Base-by-base conservation (phyloP, 2,888 invertebrate genomes). In the Microctonus aethiopoides region DNA sequence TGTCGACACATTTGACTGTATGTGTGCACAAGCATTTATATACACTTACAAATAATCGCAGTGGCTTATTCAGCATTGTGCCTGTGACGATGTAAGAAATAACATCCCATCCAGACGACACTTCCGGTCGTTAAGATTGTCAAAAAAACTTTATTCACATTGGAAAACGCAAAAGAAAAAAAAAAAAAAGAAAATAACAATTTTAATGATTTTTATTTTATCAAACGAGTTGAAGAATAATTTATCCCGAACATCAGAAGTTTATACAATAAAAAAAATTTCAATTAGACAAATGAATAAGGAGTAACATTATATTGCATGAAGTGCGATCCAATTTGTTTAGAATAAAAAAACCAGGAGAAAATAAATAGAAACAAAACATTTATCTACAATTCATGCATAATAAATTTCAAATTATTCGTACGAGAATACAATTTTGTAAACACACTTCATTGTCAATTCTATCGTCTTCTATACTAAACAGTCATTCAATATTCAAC, bases 321-420 rank as follows among this genome's bases (percentile, higher is more conserved):
- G 9, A 26, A 46, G 29, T 34, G 54, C 32, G 57, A 32, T 32
- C 16, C 34, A 64, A 64, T 64, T 52, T 34, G 34, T 2, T 54
- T 13, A 64, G 54, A 26, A 64, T 54, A 54, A 52, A 54, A 64
- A n/a, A 52, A 63, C 52, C n/a, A 61, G 51, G 32, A 6, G 13
- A 54, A 24, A 52, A 20, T 24, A 32, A 9, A 24, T n/a, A n/a
- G n/a, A 34, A 24, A 54, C 16, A 64, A 29, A 36, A 20, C 54
- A 54, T 64, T 64, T 64, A 52, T 54, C 36, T 10, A 26, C 26
- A 64, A 16, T 41, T 6, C 36, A 64, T 52, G 36, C 52, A 34
- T 54, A 34, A 57, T 36, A 54, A 26, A 54, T 56, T 16, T 16
- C 13, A 24, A 10, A 34, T 56, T 66, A 41, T 41, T 39, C 36